Base-by-base conservation (phyloP, 2,888 invertebrate genomes). In the Tupiocoris notatus region DNA sequence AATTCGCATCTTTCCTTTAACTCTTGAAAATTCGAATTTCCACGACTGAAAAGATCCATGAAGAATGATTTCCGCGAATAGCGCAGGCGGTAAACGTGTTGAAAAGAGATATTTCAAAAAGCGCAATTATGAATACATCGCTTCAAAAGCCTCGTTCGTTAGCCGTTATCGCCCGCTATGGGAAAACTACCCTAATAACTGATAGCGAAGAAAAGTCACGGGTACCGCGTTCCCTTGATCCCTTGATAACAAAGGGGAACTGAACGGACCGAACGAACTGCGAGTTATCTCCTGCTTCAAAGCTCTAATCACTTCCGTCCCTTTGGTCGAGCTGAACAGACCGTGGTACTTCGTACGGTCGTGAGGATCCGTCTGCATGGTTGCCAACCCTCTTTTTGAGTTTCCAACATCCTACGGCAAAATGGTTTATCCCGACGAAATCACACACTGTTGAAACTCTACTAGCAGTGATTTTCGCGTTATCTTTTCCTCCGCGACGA, bases 231-330 rank as follows among this genome's bases (percentile, higher is more conserved):
- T 57, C 67, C 22, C 39, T 39, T 65, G 39, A 25, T 39, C 65
- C 65, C 25, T 20, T 9, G 18, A 24, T 1, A 20, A 7, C 63
- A n/a, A n/a, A n/a, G n/a, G n/a, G n/a, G 39, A 39, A 39, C 39
- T 39, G 39, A 39, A 39, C 12, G n/a, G 25, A 6, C 25, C 3
- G 64, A n/a, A 18, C 39, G 54, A 65, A 65, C 39, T 9, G 65
- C 63, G 20, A 67, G 67, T 67, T 67, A 67, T 67, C 67, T 67
- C 57, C 25, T n/a, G 67, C 54, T 57, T 21, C 57, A 21, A 57
- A 67, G 67, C 67, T 67, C 67, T 67, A 67, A 67, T 67, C 67
- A 67, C 57, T 67, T 67, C 67, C 67, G 66, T 66, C 66, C 66
- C 67, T 57, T 57, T 57, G 21, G 57, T 39, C 12, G 39, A n/a